Conservation (phyloP, 2,113 vertebrate species). For the Dicentrarchus labrax region DNA sequence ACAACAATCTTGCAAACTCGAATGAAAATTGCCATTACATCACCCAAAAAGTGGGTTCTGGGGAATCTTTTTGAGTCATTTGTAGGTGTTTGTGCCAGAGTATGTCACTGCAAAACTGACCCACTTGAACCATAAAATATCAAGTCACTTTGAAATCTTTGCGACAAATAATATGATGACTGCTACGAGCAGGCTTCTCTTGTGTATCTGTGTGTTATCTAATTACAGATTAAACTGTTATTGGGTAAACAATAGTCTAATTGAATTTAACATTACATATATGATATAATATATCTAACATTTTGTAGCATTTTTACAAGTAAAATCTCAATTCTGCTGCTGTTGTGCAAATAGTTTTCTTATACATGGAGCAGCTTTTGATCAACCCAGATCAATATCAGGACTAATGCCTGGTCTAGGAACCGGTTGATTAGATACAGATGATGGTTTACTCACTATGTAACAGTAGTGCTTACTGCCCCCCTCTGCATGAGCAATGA, state of each 20-base stretch:
- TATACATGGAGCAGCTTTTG: too few relatives aligned
- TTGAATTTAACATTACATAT: too few relatives aligned
- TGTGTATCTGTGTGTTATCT: not conserved
- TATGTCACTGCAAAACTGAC: not conserved
- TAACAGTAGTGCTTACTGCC: not conserved
- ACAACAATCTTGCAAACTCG: slow-evolving; percentile 23
- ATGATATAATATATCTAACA: too few relatives aligned
- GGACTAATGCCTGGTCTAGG: too few relatives aligned
- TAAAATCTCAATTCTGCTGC: too few relatives aligned
- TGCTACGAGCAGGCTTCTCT: not conserved
- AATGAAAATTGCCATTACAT: not conserved
- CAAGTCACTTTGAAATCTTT: not conserved
- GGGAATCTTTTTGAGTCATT: not conserved
- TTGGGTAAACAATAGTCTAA: not conserved
- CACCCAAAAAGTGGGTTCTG: not conserved
- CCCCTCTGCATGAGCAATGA: not conserved
- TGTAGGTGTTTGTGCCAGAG: not conserved
- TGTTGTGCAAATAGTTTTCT: too few relatives aligned
- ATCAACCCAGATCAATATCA: too few relatives aligned
- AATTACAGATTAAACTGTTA: not conserved
- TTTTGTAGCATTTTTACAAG: too few relatives aligned
- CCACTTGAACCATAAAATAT: not conserved
- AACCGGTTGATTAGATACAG: too few relatives aligned
- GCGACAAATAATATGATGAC: not conserved
- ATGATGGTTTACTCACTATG: too few relatives aligned